phyloP scores from a whole-genome alignment of 2,113 vertebrate genomes.

The Hippocampus guttulatus region DNA sequence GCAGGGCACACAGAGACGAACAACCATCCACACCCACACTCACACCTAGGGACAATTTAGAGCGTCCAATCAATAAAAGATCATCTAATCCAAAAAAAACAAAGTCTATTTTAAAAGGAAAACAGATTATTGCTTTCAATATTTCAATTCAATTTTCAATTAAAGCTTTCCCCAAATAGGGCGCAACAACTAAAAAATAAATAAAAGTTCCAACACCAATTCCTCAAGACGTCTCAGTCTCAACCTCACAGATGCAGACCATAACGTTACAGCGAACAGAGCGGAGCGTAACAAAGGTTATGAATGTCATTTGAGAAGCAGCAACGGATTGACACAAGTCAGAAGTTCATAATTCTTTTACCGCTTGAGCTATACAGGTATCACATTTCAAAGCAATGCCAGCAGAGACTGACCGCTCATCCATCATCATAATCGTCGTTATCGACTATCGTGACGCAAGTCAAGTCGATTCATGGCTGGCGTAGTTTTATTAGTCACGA shows the following conservation, averaged over 20 bases:
- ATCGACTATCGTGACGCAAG: neutral
- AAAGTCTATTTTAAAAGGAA: no score
- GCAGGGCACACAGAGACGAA: no score
- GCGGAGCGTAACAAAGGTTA: neutral
- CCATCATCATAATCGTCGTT: neutral
- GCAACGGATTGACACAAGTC: neutral
- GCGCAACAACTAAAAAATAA: neutral
- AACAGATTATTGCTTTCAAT: neutral
- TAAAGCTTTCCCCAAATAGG: neutral
- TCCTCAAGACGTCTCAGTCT: neutral
- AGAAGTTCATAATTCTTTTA: neutral
- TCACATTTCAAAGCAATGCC: neutral
- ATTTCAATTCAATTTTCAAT: no score
- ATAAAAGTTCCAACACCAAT: neutral
- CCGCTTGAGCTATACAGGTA: neutral
- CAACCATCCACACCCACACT: no score
- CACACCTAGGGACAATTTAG: no score
- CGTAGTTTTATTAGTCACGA: conserved; percentile 18
- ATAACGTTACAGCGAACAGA: neutral
- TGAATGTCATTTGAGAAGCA: neutral
- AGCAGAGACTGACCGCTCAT: neutral
- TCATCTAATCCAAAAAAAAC: no score
- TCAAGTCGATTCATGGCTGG: neutral
- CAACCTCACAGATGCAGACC: neutral
- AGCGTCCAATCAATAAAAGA: no score